phyloP scores from a whole-genome alignment of 2,888 invertebrate species.

The Odontothrips loti region DNA sequence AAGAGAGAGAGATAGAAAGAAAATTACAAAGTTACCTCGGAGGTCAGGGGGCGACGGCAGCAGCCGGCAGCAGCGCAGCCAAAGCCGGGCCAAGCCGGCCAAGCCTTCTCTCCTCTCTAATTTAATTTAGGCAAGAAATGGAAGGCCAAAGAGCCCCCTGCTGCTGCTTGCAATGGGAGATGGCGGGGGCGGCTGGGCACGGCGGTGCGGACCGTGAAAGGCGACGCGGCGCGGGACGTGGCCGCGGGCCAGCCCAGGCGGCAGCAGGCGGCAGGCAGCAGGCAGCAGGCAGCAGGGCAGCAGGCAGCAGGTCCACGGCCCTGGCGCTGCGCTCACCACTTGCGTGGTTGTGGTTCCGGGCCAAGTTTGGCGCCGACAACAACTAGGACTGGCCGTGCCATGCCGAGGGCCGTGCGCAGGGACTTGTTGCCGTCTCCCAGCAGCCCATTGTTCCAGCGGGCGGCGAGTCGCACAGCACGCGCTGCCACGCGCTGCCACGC shows the following conservation, averaged over 20 bases:
- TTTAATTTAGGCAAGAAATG: not conserved
- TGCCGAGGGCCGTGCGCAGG: not conserved
- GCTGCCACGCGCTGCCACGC: not conserved
- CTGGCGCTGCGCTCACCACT: no score
- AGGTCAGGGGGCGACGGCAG: not conserved
- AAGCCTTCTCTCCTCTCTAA: not conserved
- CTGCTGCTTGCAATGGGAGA: no score
- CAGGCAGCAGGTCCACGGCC: no score
- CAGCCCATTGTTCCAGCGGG: not conserved
- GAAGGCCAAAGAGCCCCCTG: no score
- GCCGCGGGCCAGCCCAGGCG: no score
- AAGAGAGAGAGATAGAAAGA: not conserved
- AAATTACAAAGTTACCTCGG: constrained; percentile 14
- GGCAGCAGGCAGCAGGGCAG: no score
- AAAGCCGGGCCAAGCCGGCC: no score
- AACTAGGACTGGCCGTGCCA: not conserved
- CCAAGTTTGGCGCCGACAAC: not conserved
- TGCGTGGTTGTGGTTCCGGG: no score
- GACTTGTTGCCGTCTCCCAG: not conserved
- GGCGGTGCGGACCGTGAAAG: not conserved
- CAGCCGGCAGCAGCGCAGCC: no score
- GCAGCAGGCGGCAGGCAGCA: no score
- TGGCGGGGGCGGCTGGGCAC: not conserved
- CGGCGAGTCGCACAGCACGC: not conserved
- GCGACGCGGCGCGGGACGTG: no score